phyloP scores from a whole-genome alignment of 2,113 vertebrate species.

The Catharus bicknelli region DNA sequence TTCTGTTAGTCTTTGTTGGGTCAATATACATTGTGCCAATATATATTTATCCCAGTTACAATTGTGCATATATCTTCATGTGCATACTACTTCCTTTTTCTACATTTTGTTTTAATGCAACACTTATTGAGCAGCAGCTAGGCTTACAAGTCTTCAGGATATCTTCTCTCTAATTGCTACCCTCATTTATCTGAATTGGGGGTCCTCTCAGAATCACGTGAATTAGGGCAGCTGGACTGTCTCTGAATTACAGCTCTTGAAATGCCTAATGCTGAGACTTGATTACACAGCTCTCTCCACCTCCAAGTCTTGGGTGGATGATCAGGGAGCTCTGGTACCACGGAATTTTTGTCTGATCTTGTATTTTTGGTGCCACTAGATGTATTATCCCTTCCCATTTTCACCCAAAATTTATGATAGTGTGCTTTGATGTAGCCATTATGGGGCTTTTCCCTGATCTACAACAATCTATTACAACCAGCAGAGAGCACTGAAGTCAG shows the following conservation, averaged over 20 bases:
- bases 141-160: background rate
- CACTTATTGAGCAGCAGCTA: background rate
- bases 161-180: background rate
- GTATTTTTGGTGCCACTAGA: background rate
- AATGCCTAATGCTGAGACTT: background rate
- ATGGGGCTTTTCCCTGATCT: background rate
- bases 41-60: background rate
- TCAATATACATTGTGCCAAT: background rate
- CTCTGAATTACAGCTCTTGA: background rate
- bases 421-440: background rate
- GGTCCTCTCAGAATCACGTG: background rate
- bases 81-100: background rate
- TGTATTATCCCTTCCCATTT: background rate
- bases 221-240: background rate
- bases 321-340: background rate
- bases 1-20: rapidly evolving
- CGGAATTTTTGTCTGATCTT: background rate
- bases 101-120: background rate
- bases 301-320: background rate
- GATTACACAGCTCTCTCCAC: background rate
- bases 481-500: background rate
- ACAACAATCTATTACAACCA: background rate
- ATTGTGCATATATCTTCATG: background rate
- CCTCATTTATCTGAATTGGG: background rate
- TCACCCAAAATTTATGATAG: rapidly evolving